These are phyloP conservation scores for Poecilia gillii DNA, from an alignment of 2,797 vertebrate species.

Conservation along the genomic window DNA sequence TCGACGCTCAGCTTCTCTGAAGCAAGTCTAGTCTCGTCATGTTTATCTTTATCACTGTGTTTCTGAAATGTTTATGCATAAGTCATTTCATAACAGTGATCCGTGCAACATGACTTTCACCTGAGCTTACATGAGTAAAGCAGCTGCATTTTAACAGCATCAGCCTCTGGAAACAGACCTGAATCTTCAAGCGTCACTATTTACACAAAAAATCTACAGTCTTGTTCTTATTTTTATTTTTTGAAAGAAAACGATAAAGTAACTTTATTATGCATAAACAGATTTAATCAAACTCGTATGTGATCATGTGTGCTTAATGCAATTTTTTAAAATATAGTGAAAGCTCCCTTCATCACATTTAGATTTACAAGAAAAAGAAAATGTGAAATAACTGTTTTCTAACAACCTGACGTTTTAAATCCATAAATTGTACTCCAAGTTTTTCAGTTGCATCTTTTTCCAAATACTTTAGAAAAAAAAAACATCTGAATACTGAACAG, in stretches of 20 bases:
- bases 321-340: background rate
- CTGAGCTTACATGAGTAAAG: background rate
- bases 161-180: background rate
- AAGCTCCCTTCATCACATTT: background rate
- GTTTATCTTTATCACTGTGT: background rate
- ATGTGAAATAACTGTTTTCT: background rate
- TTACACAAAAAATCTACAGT: background rate
- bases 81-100: constrained; percentile 3
- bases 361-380: background rate
- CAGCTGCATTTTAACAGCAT: background rate
- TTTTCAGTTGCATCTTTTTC: too few relatives aligned
- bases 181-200: background rate
- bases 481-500: too few relatives aligned
- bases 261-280: background rate
- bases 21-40: constrained; percentile 11
- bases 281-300: background rate
- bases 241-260: background rate
- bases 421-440: too few relatives aligned
- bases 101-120: background rate
- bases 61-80: background rate
- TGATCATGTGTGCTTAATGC: background rate
- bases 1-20: background rate
- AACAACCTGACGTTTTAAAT: background rate
- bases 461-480: too few relatives aligned
- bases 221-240: background rate